A percentile compares a stretch with the other conserved stretches of the same genome.
phyloP scores from a whole-genome alignment of 1,140 invertebrate genomes.

The Cheumatopsyche charites region DNA sequence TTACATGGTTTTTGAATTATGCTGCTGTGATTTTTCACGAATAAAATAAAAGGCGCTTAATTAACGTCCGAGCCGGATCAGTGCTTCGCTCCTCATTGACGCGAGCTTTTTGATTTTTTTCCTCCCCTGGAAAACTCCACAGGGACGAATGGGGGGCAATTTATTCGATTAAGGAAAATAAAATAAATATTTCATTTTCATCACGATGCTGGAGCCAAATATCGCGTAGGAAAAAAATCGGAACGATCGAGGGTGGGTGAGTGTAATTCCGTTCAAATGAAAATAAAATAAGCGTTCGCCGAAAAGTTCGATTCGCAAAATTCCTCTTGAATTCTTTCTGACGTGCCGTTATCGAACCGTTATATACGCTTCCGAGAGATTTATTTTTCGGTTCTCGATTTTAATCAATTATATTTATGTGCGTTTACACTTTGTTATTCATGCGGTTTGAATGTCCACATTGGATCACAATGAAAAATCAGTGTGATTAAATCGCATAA shows the following conservation, averaged over 20 bases:
- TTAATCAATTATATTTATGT: conserved; percentile 5
- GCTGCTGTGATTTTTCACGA: no score
- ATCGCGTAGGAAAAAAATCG: neutral
- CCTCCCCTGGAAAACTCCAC: no score
- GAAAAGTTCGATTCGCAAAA: conserved; percentile 10
- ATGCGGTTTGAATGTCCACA: neutral
- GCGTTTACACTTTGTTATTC: neutral
- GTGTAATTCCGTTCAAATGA: neutral
- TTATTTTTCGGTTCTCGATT: conserved; percentile 3
- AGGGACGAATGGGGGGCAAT: neutral
- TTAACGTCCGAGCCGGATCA: neutral
- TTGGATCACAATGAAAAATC: neutral
- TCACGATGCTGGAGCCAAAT: neutral
- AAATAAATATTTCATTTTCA: conserved; percentile 19
- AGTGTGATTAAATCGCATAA: conserved; percentile 23
- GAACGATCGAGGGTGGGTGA: neutral
- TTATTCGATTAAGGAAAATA: neutral
- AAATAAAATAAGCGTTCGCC: neutral
- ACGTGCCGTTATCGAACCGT: neutral
- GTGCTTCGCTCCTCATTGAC: no score
- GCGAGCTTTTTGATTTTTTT: no score
- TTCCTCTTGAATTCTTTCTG: neutral
- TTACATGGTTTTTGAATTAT: no score
- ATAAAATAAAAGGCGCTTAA: neutral
- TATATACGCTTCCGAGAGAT: neutral